A percentile compares a stretch with the other conserved stretches of the same genome.
Conservation (phyloP, 1,140 invertebrate species). For the Acromyrmex heyeri region DNA sequence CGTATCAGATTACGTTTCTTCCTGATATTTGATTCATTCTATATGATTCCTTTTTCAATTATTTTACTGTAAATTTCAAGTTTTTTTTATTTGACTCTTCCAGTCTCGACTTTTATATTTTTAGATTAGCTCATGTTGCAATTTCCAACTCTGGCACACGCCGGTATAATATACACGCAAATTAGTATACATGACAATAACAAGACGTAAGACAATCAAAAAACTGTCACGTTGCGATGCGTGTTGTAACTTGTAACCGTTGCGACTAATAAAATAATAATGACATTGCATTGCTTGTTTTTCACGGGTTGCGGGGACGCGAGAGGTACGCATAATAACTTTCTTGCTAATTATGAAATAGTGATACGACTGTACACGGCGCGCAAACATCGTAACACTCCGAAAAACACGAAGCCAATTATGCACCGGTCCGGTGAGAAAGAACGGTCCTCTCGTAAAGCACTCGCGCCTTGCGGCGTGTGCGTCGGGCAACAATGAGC, state of each 20-base stretch:
- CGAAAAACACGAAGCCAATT: conserved; percentile 79
- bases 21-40: background rate
- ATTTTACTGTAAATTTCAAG: background rate
- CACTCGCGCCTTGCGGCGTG: conserved; percentile 36
- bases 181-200: conserved; percentile 21
- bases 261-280: conserved; percentile 74
- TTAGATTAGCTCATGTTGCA: background rate
- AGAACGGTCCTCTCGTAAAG: conserved; percentile 75
- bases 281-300: conserved; percentile 66
- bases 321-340: conserved; percentile 69
- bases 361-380: conserved; percentile 70
- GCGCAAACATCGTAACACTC: conserved; percentile 76
- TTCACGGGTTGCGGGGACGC: conserved; percentile 61
- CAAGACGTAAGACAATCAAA: conserved; percentile 39
- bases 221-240: conserved; percentile 11
- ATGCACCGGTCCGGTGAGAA: conserved; percentile 74
- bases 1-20: conserved; percentile 10
- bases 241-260: conserved; percentile 2
- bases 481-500: conserved; percentile 66
- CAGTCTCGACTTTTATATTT: background rate
- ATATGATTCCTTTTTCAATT: background rate
- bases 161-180: background rate
- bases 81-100: background rate
- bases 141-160: background rate
- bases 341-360: conserved; percentile 81